phyloP scores from a whole-genome alignment of 64 coral and sea anemone genomes.

The Dendronephthya gigantea region DNA sequence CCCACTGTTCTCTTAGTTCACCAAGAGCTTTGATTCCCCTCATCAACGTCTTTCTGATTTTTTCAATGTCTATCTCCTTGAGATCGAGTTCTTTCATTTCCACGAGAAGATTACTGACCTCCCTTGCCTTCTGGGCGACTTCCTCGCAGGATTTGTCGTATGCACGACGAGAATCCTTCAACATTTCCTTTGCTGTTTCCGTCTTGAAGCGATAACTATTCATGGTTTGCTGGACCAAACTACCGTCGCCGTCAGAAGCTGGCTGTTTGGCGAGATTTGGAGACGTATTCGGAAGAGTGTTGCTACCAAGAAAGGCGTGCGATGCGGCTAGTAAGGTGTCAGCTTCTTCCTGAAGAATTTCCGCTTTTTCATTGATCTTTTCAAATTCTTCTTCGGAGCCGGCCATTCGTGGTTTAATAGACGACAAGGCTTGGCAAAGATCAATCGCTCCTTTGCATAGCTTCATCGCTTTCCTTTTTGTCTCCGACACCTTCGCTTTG shows the following conservation, averaged over 20 bases:
- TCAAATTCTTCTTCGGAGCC: too few relatives aligned
- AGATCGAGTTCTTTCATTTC: conserved; percentile 11
- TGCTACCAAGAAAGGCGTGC: background rate
- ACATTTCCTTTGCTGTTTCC: conserved; percentile 20
- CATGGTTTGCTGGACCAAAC: background rate
- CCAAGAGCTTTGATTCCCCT: conserved; percentile 27
- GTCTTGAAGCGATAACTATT: background rate
- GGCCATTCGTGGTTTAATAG: too few relatives aligned
- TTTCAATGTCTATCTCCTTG: conserved; percentile 31
- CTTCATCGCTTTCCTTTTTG: too few relatives aligned
- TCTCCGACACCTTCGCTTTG: too few relatives aligned
- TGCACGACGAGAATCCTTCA: background rate
- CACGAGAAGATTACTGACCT: background rate
- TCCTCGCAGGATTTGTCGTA: conserved; percentile 22
- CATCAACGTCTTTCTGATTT: conserved; percentile 19
- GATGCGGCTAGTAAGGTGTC: too few relatives aligned
- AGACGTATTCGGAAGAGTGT: background rate
- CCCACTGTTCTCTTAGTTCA: conserved; percentile 41
- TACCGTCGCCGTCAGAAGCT: background rate
- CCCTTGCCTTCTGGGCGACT: background rate
- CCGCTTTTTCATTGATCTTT: too few relatives aligned
- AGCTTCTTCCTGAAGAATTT: too few relatives aligned
- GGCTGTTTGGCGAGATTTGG: conserved; percentile 23
- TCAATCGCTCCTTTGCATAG: too few relatives aligned
- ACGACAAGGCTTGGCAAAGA: too few relatives aligned